phyloP scores from a whole-genome alignment of 2,888 invertebrate genomes.

The Punctoribates punctum region DNA sequence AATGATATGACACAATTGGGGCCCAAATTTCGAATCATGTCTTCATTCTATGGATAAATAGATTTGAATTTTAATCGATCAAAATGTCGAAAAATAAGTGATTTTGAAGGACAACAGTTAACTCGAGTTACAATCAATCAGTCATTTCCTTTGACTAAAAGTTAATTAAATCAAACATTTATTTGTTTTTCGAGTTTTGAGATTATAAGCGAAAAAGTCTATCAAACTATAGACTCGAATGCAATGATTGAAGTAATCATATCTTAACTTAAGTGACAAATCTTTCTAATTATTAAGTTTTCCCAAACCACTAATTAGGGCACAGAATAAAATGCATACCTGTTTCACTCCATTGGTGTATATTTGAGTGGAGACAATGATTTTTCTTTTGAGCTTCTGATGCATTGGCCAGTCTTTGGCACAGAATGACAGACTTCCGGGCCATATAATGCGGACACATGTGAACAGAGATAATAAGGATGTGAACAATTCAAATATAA shows the following conservation, averaged over 20 bases:
- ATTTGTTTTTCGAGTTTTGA: not conserved
- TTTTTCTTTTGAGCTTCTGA: conserved; percentile 37
- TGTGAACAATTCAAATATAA: conserved; percentile 38
- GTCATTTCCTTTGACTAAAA: not conserved
- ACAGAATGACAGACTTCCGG: conserved; percentile 37
- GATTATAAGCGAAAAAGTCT: not conserved
- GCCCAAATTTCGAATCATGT: conserved; percentile 38
- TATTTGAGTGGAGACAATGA: conserved; percentile 39
- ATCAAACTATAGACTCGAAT: too few species aligned
- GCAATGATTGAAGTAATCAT: not conserved
- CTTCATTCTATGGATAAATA: conserved; percentile 27
- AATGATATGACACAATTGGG: conserved; percentile 40
- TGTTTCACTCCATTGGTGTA: conserved; percentile 37
- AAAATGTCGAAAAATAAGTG: not conserved
- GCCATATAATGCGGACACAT: conserved; percentile 42
- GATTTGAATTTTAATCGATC: not conserved
- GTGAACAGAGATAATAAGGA: conserved; percentile 37
- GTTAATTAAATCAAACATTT: not conserved
- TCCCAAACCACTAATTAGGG: not conserved
- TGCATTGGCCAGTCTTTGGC: conserved; percentile 42
- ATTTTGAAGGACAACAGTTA: not conserved
- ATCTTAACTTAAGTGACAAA: not conserved
- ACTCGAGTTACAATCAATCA: not conserved
- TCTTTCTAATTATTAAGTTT: not conserved
- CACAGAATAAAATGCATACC: conserved; percentile 1